phyloP scores from a whole-genome alignment of 2,888 invertebrate species.

The Temnothorax rugatulus region DNA sequence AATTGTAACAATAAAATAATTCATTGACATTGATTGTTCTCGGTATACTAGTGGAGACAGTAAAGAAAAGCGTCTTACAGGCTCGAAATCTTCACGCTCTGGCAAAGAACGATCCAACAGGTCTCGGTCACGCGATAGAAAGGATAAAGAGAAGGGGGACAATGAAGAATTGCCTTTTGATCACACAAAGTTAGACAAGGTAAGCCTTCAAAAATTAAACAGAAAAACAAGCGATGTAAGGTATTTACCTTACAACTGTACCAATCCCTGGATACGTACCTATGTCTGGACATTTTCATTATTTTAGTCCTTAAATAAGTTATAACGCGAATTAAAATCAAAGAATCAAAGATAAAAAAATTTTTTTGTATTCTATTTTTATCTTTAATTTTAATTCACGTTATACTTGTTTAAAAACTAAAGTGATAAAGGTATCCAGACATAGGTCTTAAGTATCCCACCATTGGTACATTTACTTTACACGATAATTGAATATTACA shows the following conservation, averaged over 20 bases:
- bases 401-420: no score
- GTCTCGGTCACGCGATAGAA: conserved; percentile 88
- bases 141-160: conserved; percentile 88
- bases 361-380: no score
- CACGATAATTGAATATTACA: conserved; percentile 79
- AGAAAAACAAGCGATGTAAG: not conserved
- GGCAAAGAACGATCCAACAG: conserved; percentile 86
- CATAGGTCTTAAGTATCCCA: no score
- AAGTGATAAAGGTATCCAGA: no score
- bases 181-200: conserved; percentile 92
- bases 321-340: no score
- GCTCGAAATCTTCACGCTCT: conserved; percentile 88
- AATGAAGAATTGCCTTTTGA: conserved; percentile 89
- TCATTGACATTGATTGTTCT: conserved; percentile 78
- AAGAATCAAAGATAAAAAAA: no score
- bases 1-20: conserved; percentile 65
- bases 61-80: conserved; percentile 89
- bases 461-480: no score
- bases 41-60: conserved; percentile 88
- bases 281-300: no score
- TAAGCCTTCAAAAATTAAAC: conserved; percentile 79
- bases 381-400: no score
- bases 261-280: no score
- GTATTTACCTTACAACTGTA: no score
- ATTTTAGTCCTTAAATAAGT: no score